These are phyloP conservation scores for Apostichopus japonicus DNA, from an alignment of 35 echinoderm and acorn worm species.

Conservation along the genomic window DNA sequence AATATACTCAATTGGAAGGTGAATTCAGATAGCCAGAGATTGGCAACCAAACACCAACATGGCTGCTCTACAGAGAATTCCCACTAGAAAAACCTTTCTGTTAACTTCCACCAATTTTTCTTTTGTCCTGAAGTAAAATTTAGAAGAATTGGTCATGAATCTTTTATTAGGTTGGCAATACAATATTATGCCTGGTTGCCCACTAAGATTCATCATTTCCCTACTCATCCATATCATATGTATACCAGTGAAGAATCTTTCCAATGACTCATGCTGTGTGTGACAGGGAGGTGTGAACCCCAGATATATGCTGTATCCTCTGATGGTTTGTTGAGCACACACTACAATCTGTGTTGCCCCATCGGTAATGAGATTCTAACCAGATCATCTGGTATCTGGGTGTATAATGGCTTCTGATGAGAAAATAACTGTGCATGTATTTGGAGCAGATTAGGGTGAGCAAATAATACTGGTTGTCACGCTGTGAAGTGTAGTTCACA, in stretches of 20 bases:
- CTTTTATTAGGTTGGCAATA: not conserved
- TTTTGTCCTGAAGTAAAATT: too few relatives aligned
- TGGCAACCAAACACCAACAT: too few relatives aligned
- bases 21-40: too few relatives aligned
- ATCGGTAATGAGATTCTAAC: not conserved
- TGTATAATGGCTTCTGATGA: not conserved
- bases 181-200: not conserved
- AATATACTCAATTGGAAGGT: too few relatives aligned
- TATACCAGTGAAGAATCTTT: not conserved
- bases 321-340: not conserved
- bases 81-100: too few relatives aligned
- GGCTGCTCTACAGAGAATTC: too few relatives aligned
- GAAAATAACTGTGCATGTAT: conserved; percentile 24
- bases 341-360: not conserved
- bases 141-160: not conserved
- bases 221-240: not conserved
- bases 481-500: not conserved
- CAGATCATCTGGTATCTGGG: not conserved
- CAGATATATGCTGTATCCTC: not conserved
- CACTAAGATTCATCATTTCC: too few relatives aligned
- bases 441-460: not conserved
- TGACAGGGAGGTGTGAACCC: conserved; percentile 15
- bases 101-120: too few relatives aligned
- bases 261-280: not conserved
- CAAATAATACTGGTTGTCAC: not conserved